Evolutionary conservation across 2,113 vertebrate species (phyloP).

Genomic region (Neomonachus schauinslandi): DNA sequence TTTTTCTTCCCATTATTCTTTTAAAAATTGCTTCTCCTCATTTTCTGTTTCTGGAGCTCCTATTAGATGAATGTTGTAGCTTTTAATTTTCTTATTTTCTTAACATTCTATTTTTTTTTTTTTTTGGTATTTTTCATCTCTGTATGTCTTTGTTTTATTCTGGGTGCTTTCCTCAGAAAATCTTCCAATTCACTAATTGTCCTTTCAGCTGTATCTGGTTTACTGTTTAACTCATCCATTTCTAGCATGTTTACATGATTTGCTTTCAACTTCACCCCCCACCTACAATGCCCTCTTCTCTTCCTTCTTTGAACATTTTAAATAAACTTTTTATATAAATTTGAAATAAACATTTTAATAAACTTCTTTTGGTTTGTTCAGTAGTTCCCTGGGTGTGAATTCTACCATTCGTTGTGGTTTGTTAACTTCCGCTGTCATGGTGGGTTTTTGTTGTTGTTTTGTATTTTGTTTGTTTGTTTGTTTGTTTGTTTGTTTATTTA

Average conservation of each 20-base stretch:
- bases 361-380: not conserved
- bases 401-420: not conserved
- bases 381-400: not conserved
- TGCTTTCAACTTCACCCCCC: not conserved
- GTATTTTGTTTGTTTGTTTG: no score
- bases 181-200: not conserved
- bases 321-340: not conserved
- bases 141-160: not conserved
- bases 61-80: not conserved
- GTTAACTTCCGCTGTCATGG: not conserved
- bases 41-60: not conserved
- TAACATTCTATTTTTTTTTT: not conserved
- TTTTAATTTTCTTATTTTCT: not conserved
- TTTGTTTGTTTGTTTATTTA: not conserved
- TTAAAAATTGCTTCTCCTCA: not conserved
- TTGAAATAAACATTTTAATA: not conserved
- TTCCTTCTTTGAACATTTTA: not conserved
- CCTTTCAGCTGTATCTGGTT: not conserved
- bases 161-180: not conserved
- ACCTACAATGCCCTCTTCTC: not conserved
- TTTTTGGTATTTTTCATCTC: not conserved
- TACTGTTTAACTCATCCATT: not conserved
- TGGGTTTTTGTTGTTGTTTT: not conserved
- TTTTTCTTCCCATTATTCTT: not conserved
- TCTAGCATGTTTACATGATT: not conserved